These are phyloP conservation scores for Clepsis dumicolana DNA, from an alignment of 2,888 invertebrate species.

Conservation along the genomic window DNA sequence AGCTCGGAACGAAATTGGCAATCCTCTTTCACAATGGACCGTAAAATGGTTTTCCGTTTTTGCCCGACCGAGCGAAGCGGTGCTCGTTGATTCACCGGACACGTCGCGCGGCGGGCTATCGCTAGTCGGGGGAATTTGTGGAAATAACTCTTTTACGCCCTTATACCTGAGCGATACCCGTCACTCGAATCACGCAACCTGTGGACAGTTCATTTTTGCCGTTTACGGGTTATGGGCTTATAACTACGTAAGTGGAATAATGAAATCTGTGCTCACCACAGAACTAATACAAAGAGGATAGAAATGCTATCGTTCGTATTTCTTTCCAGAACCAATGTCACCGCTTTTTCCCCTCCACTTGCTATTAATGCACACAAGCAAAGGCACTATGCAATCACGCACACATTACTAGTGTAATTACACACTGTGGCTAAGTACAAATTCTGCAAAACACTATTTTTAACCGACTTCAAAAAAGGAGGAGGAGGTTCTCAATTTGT, in stretches of 20 bases:
- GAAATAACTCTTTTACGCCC: conserved; percentile 75
- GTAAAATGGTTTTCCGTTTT: conserved; percentile 86
- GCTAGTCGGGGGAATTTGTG: conserved; percentile 75
- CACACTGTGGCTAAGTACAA: no score
- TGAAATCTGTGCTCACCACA: background rate
- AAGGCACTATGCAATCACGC: no score
- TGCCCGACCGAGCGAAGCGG: conserved; percentile 81
- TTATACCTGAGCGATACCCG: conserved; percentile 49
- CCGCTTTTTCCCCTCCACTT: no score
- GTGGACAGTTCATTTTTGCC: background rate
- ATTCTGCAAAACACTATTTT: no score
- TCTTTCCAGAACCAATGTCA: no score
- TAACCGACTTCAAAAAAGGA: no score
- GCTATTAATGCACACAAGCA: no score
- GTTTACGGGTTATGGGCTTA: background rate
- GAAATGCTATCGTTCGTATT: no score
- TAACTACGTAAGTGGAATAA: background rate
- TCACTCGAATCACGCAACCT: conserved; percentile 40
- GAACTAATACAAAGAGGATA: no score
- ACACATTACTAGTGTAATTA: no score
- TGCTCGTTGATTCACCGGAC: conserved; percentile 83
- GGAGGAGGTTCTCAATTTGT: no score
- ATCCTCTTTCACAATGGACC: conserved; percentile 86
- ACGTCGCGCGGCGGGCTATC: conserved; percentile 80
- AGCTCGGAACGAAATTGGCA: conserved; percentile 84